These are phyloP conservation scores for Nipponacmea schrenckii DNA, from an alignment of 2,888 invertebrate genomes.

Conservation along the genomic window DNA sequence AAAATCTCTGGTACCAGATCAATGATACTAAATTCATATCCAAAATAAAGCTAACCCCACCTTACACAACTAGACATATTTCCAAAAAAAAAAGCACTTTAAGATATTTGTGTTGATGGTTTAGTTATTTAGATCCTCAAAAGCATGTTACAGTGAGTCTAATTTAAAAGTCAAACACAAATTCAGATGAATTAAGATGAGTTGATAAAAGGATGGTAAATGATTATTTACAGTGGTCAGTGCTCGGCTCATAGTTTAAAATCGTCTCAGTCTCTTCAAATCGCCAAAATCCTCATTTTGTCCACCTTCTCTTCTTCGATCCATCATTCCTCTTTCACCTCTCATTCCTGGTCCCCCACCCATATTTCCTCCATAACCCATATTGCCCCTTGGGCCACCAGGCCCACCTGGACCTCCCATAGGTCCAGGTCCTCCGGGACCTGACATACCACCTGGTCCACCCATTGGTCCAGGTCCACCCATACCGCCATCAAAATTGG, in stretches of 20 bases:
- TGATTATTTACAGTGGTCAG: no score
- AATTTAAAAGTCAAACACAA: no score
- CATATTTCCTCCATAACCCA: conserved; percentile 16
- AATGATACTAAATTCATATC: no score
- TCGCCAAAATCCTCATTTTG: conserved; percentile 33
- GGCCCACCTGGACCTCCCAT: conserved; percentile 23
- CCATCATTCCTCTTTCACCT: conserved; percentile 31
- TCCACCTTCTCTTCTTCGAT: conserved; percentile 28
- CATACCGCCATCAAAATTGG: not conserved
- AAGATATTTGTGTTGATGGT: no score
- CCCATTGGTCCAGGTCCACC: not conserved
- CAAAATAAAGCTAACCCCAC: no score
- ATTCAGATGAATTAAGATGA: no score
- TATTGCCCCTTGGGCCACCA: conserved; percentile 26
- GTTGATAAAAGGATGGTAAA: no score
- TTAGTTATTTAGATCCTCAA: no score
- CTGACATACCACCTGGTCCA: not conserved
- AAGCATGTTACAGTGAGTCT: no score
- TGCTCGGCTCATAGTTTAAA: conserved; percentile 6
- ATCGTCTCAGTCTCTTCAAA: conserved; percentile 35
- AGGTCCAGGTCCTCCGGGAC: conserved; percentile 1
- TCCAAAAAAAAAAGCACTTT: no score
- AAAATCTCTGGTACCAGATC: no score
- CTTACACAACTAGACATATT: no score
- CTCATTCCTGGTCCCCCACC: conserved; percentile 19